phyloP scores from a whole-genome alignment of 2,113 vertebrate genomes.

The Callorhinus ursinus region DNA sequence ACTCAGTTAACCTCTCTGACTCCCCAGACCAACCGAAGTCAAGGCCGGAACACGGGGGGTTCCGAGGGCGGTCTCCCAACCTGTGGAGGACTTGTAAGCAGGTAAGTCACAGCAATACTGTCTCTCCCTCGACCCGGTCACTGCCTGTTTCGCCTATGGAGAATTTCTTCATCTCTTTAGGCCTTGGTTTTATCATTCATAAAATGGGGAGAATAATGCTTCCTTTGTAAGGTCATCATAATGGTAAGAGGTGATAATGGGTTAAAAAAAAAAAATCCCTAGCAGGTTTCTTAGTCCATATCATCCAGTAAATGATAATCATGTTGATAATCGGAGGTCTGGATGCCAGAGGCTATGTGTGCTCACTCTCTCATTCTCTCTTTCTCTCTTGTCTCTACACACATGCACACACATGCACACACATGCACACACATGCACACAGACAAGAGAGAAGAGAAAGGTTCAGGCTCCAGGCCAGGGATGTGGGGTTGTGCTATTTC shows the following conservation, averaged over 20 bases:
- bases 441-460: background rate
- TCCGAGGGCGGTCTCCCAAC: rapidly evolving
- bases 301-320: background rate
- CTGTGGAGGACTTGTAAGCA: background rate
- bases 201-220: background rate
- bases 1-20: background rate
- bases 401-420: background rate
- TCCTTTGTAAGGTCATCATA: background rate
- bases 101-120: background rate
- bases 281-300: background rate
- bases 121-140: background rate
- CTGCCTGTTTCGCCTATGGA: background rate
- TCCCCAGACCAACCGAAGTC: background rate
- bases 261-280: background rate
- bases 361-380: background rate
- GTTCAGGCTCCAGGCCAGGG: background rate
- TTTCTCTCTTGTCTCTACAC: background rate
- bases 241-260: background rate
- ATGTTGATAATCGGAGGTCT: background rate
- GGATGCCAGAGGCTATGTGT: background rate
- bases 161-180: background rate
- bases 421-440: too few species aligned
- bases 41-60: background rate
- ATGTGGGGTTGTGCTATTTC: background rate
- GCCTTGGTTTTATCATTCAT: background rate